Percentiles rank a stretch among this genome's conserved stretches.
phyloP scores from a whole-genome alignment of 2,797 vertebrate species.

The Selene dorsalis region DNA sequence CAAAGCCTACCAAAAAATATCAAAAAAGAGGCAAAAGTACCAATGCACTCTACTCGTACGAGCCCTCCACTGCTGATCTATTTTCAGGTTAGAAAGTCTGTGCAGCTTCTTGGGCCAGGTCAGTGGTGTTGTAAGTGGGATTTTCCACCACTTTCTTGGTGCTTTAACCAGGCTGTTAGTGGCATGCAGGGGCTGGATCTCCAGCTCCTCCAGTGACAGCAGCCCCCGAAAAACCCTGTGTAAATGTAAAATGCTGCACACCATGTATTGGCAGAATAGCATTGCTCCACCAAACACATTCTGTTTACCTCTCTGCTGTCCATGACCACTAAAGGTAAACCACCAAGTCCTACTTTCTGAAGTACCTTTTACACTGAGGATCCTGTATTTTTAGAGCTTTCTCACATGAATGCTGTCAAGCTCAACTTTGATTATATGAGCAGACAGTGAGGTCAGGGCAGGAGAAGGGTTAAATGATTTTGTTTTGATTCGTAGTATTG shows the following conservation, averaged over 20 bases:
- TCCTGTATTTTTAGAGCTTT: neutral
- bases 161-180: constrained; percentile 41
- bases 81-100: constrained; percentile 31
- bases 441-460: constrained; percentile 51
- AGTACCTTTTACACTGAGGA: neutral
- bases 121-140: constrained; percentile 22
- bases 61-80: constrained; percentile 22
- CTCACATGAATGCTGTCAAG: neutral
- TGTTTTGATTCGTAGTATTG: constrained; percentile 81
- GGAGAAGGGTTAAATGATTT: constrained; percentile 80
- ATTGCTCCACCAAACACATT: neutral
- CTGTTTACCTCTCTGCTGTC: neutral
- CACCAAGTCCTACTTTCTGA: neutral
- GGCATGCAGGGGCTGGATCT: constrained; percentile 8
- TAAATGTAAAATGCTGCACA: constrained; percentile 1
- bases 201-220: constrained; percentile 28
- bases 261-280: neutral
- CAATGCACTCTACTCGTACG: neutral
- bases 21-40: constrained; percentile 12
- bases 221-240: neutral
- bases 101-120: constrained; percentile 25
- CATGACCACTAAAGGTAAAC: neutral
- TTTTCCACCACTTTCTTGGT: constrained; percentile 35
- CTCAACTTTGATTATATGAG: constrained; percentile 2
- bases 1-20: constrained; percentile 1